phyloP scores from a whole-genome alignment of 2,888 invertebrate genomes.

The Limnephilus marmoratus region DNA sequence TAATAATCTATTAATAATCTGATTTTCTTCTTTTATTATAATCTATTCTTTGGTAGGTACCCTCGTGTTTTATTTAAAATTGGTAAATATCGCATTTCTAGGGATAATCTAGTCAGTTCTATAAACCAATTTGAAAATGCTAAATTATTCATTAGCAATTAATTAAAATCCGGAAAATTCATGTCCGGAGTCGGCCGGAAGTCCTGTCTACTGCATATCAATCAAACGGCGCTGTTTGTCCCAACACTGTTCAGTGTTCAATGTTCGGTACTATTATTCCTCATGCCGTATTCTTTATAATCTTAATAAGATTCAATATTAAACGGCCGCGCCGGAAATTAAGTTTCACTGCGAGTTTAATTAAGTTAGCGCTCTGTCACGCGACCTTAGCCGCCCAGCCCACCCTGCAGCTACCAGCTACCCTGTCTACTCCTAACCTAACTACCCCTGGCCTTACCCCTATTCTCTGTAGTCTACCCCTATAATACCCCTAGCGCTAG shows the following conservation, averaged over 20 bases:
- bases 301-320: conserved; percentile 66
- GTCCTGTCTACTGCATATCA: conserved; percentile 57
- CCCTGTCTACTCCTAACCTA: not conserved
- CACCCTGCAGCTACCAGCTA: conserved; percentile 1
- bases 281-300: conserved; percentile 63
- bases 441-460: conserved; percentile 7
- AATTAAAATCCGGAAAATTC: conserved; percentile 47
- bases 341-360: conserved; percentile 66
- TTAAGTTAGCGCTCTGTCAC: conserved; percentile 66
- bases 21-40: too few species aligned
- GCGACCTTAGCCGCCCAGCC: conserved; percentile 57
- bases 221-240: conserved; percentile 61
- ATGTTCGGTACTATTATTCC: not conserved
- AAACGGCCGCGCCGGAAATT: conserved; percentile 66
- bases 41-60: too few species aligned
- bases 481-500: not conserved
- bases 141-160: conserved; percentile 38
- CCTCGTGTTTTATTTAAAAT: not conserved
- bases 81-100: not conserved
- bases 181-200: conserved; percentile 20
- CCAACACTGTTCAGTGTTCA: conserved; percentile 18
- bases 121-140: conserved; percentile 27
- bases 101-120: not conserved
- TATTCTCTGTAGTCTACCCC: not conserved
- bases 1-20: too few species aligned